Evolutionary conservation across 2,888 invertebrate species (phyloP), one percentile per base, ranked within the genome.

Genomic region (Melitaea athalia): DNA sequence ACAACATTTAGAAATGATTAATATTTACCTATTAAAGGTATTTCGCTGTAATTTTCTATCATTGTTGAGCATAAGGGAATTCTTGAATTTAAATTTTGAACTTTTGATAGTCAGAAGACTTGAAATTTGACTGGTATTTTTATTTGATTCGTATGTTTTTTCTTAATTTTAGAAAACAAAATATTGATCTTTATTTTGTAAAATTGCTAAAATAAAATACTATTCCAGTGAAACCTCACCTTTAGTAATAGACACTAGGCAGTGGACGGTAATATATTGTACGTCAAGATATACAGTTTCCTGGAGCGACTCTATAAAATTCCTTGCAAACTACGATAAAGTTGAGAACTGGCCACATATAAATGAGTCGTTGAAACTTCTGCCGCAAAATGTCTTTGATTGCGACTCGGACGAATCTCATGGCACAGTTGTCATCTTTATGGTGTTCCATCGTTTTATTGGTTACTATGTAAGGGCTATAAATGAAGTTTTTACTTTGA

Each of bases 291-390:
- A 61, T 66, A 66, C 50, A 60, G 66, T 60, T 66, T 55, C 66
- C 61, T 52, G 55, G 33, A 55, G 33, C 55, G 38, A 55, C 55
- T 55, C 6, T 55, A 55, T 55, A 55, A 55, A 55, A 38, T 55
- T 11, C 24, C 52, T 52, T 55, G 31, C 33, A 14, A 55, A 55
- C 55, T 55, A 55, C 55, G 38, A 55, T 33, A 17, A 67, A 71
- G 63, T 68, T 53, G 49, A 57, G 61, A 68, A 50, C 55, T 68
- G 60, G 63, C 67, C 63, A 64, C 43, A 70, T 67, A 70, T 67
- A 65, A 72, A 70, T 61, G 65, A 60, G 59, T 68, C 67, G 55
- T 69, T 64, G 49, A 59, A 65, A 62, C 57, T 69, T 67, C 50
- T 70, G 52, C 50, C 38, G 5, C 50, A 70, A 67, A 59, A 61